A percentile compares a stretch with the other conserved stretches of the same genome.
Evolutionary conservation across 2,888 invertebrate genomes (phyloP).

Genomic region (Apamea epomidion): DNA sequence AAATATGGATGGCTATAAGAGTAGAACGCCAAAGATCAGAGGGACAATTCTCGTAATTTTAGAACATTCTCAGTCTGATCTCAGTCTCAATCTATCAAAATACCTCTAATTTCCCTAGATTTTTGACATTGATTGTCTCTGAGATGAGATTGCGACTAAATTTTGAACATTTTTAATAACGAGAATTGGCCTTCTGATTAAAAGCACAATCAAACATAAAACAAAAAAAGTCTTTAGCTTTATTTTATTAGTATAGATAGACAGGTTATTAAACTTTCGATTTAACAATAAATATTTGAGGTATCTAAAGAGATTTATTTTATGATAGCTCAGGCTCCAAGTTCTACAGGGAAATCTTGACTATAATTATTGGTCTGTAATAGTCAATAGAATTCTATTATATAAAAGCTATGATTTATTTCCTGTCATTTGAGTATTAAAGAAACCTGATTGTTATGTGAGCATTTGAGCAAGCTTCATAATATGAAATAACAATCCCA

Average conservation of each 20-base stretch:
- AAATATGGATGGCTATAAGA: neutral
- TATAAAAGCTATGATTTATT: constrained; percentile 20
- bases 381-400: constrained; percentile 1
- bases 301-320: constrained; percentile 8
- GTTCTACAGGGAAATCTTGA: neutral
- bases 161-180: too few relatives aligned
- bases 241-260: neutral
- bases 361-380: neutral
- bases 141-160: too few relatives aligned
- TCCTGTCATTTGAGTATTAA: neutral
- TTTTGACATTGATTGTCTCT: too few relatives aligned
- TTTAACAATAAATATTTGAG: neutral
- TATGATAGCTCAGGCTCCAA: neutral
- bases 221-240: too few relatives aligned
- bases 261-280: constrained; percentile 14
- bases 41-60: too few relatives aligned
- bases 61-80: too few relatives aligned
- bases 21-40: neutral
- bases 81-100: too few relatives aligned
- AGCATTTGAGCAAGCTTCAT: neutral
- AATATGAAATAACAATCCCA: neutral
- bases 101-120: too few relatives aligned
- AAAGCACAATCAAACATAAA: neutral
- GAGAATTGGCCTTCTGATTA: neutral
- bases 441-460: neutral